Conservation (phyloP, 35 echinoderm and acorn worm genomes). For the Lytechinus variegatus region DNA sequence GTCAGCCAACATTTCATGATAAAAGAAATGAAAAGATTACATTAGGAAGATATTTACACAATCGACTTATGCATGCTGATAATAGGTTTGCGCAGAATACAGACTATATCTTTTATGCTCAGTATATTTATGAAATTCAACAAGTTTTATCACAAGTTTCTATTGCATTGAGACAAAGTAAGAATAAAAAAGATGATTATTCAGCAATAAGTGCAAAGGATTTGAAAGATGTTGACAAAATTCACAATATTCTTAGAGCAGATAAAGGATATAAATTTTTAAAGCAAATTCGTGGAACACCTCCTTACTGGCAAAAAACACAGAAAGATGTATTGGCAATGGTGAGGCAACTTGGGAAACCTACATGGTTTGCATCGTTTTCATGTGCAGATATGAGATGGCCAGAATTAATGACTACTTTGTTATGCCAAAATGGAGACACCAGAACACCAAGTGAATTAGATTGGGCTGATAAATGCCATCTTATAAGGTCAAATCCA, state of each 20-base stretch:
- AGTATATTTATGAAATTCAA: constrained; percentile 69
- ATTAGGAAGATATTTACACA: constrained; percentile 55
- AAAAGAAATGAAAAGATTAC: constrained; percentile 55
- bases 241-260: background rate
- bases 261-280: constrained; percentile 79
- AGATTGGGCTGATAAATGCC: constrained; percentile 63
- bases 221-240: background rate
- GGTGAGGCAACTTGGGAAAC: constrained; percentile 76
- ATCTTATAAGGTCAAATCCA: constrained; percentile 62
- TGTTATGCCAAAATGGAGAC: constrained; percentile 58
- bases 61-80: constrained; percentile 59
- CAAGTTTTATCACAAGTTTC: too few species aligned
- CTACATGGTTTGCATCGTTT: constrained; percentile 74
- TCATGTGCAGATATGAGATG: constrained; percentile 76
- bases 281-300: constrained; percentile 72
- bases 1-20: constrained; percentile 58
- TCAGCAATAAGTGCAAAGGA: background rate
- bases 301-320: constrained; percentile 72
- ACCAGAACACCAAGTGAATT: constrained; percentile 36
- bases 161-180: constrained; percentile 66
- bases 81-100: constrained; percentile 76
- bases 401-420: constrained; percentile 57
- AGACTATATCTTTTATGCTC: constrained; percentile 81
- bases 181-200: constrained; percentile 13
- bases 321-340: constrained; percentile 78